These are phyloP conservation scores for Pygoscelis adeliae DNA, from an alignment of 2,113 vertebrate species.

Conservation along the genomic window DNA sequence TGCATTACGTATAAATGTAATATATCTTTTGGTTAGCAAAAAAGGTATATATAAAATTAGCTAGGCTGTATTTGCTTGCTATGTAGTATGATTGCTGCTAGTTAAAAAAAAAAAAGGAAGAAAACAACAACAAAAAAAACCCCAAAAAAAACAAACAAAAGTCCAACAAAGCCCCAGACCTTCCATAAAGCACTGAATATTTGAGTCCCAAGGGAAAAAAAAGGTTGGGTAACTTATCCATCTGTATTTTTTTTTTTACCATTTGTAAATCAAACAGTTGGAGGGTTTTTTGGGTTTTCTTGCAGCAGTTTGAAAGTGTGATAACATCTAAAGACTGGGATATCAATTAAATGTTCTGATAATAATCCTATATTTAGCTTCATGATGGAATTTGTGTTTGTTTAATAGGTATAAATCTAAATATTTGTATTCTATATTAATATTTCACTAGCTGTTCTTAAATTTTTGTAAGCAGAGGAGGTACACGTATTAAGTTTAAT, in stretches of 20 bases:
- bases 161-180: not conserved
- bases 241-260: not conserved
- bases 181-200: not conserved
- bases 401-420: not conserved
- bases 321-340: not conserved
- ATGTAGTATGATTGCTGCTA: not conserved
- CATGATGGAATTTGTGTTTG: not conserved
- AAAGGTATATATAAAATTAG: not conserved
- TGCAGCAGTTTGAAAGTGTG: not conserved
- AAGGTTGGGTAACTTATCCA: not conserved
- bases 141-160: not conserved
- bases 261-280: not conserved
- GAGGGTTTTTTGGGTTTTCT: not conserved
- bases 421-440: not conserved
- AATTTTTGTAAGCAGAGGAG: not conserved
- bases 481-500: not conserved
- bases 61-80: not conserved
- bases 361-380: not conserved
- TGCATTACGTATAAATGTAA: no score
- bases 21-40: not conserved
- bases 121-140: not conserved
- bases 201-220: not conserved
- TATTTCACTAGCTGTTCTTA: not conserved
- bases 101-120: not conserved
- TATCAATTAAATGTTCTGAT: not conserved